Base-by-base conservation (phyloP, 2,113 vertebrate genomes). In the Axis porcinus region DNA sequence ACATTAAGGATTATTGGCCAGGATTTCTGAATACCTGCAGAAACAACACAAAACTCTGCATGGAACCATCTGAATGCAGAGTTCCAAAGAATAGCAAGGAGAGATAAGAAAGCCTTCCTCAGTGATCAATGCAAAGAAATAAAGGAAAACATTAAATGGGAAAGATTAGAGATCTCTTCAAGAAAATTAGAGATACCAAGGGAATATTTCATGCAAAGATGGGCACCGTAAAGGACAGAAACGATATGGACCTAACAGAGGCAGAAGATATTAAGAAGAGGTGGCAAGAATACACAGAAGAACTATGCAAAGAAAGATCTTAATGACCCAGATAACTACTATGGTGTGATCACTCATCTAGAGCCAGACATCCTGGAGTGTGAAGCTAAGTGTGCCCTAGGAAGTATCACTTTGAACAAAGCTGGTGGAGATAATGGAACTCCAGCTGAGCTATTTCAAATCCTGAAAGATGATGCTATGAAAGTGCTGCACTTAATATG, bases 241-340 rank as follows among this genome's bases (percentile, higher is more conserved):
- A 36, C 19, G 64, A 33, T 67, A 19, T n/a, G 16, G 62, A 5
- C 33, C 16, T 67, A n/a, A 67, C 33, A 67, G 62, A 67, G n/a
- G 62, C 64, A 67, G 64, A 36, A 67, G n/a, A 70, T 70, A 36
- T 70, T 70, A 70, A 70, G n/a, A 21, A 36, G 64, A 70, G 64
- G 17, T 70, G n/a, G n/a, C n/a, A 70, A 70, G 64, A 70, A 36
- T 21, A 70, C 64, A 67, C 64, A 67, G 64, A 36, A 67, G 64
- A 67, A 19, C 16, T 67, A 17, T 67, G 10, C 33, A 67, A 36
- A 67, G 52, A n/a, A 67, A 67, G 1, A 36, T 67, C 16, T 67
- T 67, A 4, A n/a, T 0, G 8, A 67, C 64, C 33, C 64, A 67
- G 33, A 67, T 36, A 67, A 67, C 17, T 2, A 67, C 0, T 0